These are phyloP conservation scores for Leptura quadrifasciata DNA, from an alignment of 2,888 invertebrate species.

Conservation along the genomic window DNA sequence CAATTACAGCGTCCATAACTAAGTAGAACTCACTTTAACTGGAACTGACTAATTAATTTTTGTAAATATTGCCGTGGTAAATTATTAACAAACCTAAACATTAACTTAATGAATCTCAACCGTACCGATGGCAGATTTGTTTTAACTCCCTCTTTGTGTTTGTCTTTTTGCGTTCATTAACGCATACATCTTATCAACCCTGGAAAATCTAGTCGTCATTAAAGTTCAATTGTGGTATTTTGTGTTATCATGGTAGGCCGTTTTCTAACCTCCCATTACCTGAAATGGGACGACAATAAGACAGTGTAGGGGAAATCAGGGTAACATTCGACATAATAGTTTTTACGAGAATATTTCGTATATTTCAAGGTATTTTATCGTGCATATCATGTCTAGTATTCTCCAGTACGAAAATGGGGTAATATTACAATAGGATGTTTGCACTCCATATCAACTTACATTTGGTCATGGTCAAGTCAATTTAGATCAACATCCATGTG, in stretches of 20 bases:
- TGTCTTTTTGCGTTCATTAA: constrained; percentile 43
- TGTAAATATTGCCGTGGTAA: constrained; percentile 13
- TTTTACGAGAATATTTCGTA: too few species aligned
- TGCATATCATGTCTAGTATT: too few species aligned
- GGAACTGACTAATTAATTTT: constrained; percentile 9
- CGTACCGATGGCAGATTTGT: constrained; percentile 21
- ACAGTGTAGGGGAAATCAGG: constrained; percentile 5
- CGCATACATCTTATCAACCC: constrained; percentile 38
- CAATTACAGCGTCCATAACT: constrained; percentile 16
- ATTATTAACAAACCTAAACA: constrained; percentile 29
- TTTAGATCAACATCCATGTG: too few species aligned
- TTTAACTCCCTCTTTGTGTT: constrained; percentile 36
- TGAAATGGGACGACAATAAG: constrained; percentile 34
- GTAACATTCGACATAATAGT: not conserved
- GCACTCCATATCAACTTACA: too few species aligned
- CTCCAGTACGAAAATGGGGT: too few species aligned
- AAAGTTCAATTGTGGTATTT: constrained; percentile 41
- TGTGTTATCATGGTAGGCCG: constrained; percentile 25
- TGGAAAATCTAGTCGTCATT: constrained; percentile 37
- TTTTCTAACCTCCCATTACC: constrained; percentile 30
- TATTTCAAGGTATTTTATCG: too few species aligned
- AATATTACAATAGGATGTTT: too few species aligned
- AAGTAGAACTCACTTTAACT: not conserved
- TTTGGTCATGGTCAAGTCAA: too few species aligned
- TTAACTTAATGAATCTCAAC: constrained; percentile 30